phyloP scores from a whole-genome alignment of 2,113 vertebrate species.

The Balaeniceps rex region DNA sequence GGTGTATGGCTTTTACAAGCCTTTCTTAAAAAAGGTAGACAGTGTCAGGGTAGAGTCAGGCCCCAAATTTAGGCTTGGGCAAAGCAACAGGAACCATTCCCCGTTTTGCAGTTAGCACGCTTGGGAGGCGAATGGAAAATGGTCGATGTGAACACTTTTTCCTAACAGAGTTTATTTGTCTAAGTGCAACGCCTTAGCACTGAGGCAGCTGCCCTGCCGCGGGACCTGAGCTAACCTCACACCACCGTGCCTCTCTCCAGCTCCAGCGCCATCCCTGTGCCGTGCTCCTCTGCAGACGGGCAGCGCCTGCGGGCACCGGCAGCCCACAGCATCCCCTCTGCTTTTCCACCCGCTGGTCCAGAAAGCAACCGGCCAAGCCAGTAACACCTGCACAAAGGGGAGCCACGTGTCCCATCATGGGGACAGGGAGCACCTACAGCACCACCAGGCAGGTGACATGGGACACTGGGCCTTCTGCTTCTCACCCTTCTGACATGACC shows the following conservation, averaged over 20 bases:
- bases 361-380: background rate
- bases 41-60: background rate
- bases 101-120: accelerated
- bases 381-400: background rate
- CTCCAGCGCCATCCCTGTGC: background rate
- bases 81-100: background rate
- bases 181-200: background rate
- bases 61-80: background rate
- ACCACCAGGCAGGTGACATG: background rate
- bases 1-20: background rate
- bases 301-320: background rate
- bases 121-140: background rate
- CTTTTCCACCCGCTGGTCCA: background rate
- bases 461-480: background rate
- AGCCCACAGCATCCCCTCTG: background rate
- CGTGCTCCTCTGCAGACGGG: accelerated
- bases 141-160: background rate
- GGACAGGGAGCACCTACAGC: background rate
- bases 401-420: accelerated
- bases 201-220: background rate
- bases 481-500: constrained; percentile 6
- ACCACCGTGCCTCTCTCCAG: accelerated
- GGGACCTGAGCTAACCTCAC: background rate
- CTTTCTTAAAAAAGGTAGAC: background rate
- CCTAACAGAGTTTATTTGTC: background rate